Evolutionary conservation across 2,797 vertebrate genomes (phyloP).

Genomic region (Oreochromis grahami): DNA sequence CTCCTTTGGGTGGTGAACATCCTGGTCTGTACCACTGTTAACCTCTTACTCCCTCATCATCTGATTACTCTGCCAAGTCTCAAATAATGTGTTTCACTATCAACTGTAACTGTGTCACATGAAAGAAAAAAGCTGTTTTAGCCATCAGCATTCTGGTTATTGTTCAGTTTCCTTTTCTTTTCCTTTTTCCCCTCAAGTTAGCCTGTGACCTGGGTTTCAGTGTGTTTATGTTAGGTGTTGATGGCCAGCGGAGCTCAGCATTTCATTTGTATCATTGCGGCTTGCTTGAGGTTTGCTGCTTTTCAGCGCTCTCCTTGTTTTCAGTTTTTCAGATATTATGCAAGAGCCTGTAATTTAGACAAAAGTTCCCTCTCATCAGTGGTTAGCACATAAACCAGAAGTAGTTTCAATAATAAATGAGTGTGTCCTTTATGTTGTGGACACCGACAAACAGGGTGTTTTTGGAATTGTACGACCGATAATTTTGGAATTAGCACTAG

Average conservation of each 20-base stretch:
- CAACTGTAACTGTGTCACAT: neutral
- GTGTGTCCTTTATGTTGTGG: neutral
- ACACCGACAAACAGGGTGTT: neutral
- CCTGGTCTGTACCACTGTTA: slow-evolving; percentile 22
- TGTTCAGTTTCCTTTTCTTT: neutral
- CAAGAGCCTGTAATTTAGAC: neutral
- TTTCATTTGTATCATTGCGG: neutral
- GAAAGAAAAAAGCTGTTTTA: neutral
- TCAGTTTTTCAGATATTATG: neutral
- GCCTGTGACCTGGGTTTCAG: neutral
- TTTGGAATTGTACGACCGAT: neutral
- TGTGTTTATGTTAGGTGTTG: neutral
- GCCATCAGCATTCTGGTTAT: neutral
- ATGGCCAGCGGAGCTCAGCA: neutral
- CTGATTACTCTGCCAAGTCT: neutral
- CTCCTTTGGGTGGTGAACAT: slow-evolving; percentile 36
- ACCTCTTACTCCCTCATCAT: neutral
- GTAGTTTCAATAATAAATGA: neutral
- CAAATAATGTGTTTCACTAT: neutral
- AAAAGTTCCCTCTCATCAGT: neutral
- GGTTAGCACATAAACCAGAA: neutral
- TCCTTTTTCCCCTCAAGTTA: neutral
- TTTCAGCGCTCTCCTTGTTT: neutral
- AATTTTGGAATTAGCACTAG: neutral
- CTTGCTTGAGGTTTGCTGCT: neutral